Evolutionary conservation across 2,888 invertebrate species (phyloP), one percentile per base, ranked within the genome.

Genomic region (Nomada lathburiana): DNA sequence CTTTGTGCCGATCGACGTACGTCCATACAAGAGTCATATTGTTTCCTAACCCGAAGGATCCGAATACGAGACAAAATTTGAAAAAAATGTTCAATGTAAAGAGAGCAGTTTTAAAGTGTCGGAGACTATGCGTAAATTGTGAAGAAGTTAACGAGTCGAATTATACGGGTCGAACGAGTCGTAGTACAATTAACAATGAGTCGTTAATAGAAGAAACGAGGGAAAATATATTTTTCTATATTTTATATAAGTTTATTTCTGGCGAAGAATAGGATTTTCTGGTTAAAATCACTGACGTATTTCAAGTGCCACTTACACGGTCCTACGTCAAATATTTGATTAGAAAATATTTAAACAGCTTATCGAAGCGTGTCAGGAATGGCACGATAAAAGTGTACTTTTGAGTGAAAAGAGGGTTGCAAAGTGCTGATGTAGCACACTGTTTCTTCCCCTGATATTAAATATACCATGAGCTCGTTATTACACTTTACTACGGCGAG

Each of bases 281-380:
- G 0, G 36, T 36, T 18, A 23, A 42, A 68, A 20, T 59, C 5
- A 16, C 16, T 2, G 47, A 70, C 20, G 50, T 5, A 16, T 4
- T 44, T 26, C 55, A 44, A 68, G 70, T 50, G 16, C 11, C 20
- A 7, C n/a, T 13, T 18, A 47, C 55, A 65, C 9, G 52, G 62
- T 42, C 52, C 5, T 26, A 23, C 11, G 10, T 42, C 44, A 65
- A 73, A 20, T 1, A 47, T 73, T 47, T 20, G 20, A 47, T 57
- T 47, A 13, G 47, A 26, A 11, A 57, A 73, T 65, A 36, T 73
- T 65, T 57, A 47, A 73, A 65, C 73, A 20, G 29, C 29, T 65
- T 73, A 65, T 73, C 65, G 53, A 29, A 42, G 7, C 26, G 16
- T 29, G 47, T 47, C 67, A 26, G 20, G 10, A 52, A n/a, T 26